Base-by-base conservation (phyloP, 2,113 vertebrate genomes). In the Polypterus bichir region DNA sequence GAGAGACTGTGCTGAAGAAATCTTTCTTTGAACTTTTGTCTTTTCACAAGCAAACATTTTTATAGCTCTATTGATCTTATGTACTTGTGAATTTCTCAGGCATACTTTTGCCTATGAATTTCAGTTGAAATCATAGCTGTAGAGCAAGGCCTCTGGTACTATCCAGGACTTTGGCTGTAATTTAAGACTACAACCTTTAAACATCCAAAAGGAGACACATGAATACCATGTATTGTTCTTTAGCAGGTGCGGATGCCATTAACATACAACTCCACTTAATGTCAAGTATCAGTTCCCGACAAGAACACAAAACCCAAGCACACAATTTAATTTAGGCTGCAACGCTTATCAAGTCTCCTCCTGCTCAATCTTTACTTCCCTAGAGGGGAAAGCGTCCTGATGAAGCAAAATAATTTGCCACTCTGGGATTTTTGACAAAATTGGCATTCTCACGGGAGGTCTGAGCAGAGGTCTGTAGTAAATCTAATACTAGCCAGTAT, bases 211-310 rank as follows among this genome's bases (percentile, higher is more conserved):
- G 44, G 69, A 65, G 62, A 27, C 68, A 73, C 71, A 74, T 65
- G 70, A 81, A 82, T 75, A 75, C 66, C 9, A 49, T 52, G 66
- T 72, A 78, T 69, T 63, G 70, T 71, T 69, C 65, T 70, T 53
- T 76, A 75, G 73, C 74, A 81, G 79, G 77, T 79, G 73, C 71
- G 68, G 61, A 71, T 72, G 74, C 71, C 78, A 69, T 82, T 84
- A 83, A 79, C 81, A 80, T 70, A 73, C 67, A 71, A 67, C 73
- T 76, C 62, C 67, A 64, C 67, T 72, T 79, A 74, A 76, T 77
- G 73, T 71, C 67, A 77, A 77, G 69, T 71, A 74, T 77, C 76
- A 76, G 71, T 70, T 84, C 69, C 69, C 73, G 77, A 64, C 64
- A 77, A 81, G 76, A 64, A 63, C 62, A 74, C 74, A 69, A 73